These are phyloP conservation scores for Brotula barbata DNA, from an alignment of 2,797 vertebrate genomes.

Conservation along the genomic window DNA sequence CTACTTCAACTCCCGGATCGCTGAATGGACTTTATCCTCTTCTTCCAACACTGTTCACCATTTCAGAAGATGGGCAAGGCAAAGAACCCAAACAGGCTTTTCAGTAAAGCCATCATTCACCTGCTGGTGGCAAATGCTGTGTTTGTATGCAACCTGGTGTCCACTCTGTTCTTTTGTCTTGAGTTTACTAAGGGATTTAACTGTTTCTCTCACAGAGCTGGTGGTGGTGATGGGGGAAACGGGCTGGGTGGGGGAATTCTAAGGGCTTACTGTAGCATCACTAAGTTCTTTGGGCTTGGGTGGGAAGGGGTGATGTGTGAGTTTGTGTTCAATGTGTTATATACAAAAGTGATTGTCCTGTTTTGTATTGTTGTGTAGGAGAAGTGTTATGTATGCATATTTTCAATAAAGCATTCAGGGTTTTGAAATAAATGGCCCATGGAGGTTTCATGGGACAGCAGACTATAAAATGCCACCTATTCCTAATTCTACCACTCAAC, in stretches of 20 bases:
- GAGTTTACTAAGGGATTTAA: conserved; percentile 68
- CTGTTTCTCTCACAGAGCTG: conserved; percentile 65
- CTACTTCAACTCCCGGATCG: conserved; percentile 40
- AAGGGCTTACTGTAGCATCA: conserved; percentile 78
- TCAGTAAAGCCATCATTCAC: conserved; percentile 50
- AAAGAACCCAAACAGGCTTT: conserved; percentile 48
- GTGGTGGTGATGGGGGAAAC: conserved; percentile 45
- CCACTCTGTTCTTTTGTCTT: conserved; percentile 66
- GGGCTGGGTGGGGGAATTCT: conserved; percentile 52
- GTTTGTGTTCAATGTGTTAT: conserved; percentile 81
- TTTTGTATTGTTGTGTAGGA: conserved; percentile 85
- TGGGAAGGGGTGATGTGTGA: conserved; percentile 61
- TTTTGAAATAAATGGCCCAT: conserved; percentile 73
- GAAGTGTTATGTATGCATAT: conserved; percentile 86
- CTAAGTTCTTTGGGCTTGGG: conserved; percentile 64
- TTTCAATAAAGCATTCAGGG: conserved; percentile 89
- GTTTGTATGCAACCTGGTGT: conserved; percentile 76
- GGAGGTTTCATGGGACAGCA: conserved; percentile 57
- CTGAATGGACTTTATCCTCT: conserved; percentile 51
- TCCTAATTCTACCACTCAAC: conserved; percentile 6
- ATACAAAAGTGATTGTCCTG: conserved; percentile 85
- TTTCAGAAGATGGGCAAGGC: conserved; percentile 53
- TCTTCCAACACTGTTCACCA: conserved; percentile 29
- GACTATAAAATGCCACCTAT: conserved; percentile 30
- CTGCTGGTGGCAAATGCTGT: conserved; percentile 69